These are phyloP conservation scores for Drosophila setosimentum DNA, from an alignment of 2,888 invertebrate species.

Conservation along the genomic window DNA sequence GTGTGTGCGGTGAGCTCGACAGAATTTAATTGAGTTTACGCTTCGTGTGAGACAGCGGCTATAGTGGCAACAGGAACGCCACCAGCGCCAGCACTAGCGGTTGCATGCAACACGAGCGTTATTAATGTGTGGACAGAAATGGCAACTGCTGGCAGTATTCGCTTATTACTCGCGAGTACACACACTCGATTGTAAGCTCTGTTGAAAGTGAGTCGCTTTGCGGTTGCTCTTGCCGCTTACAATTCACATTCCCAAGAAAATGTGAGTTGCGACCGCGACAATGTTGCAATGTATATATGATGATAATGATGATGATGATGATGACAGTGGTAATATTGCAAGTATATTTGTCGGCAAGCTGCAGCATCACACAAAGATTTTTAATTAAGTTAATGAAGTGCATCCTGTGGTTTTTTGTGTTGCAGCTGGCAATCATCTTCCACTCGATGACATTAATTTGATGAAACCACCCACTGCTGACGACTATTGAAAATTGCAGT, in stretches of 20 bases:
- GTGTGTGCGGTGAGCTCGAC: constrained; percentile 48
- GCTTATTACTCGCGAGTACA: constrained; percentile 31
- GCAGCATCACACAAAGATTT: constrained; percentile 51
- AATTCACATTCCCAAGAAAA: constrained; percentile 22
- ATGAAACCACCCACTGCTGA: constrained; percentile 19
- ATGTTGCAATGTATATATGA: constrained; percentile 7
- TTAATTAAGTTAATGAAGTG: constrained; percentile 80
- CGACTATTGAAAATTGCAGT: constrained; percentile 23
- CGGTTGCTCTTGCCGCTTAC: constrained; percentile 58
- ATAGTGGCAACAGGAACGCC: background rate
- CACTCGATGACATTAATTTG: constrained; percentile 27
- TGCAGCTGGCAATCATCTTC: constrained; percentile 33
- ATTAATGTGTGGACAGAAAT: constrained; percentile 50
- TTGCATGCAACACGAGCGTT: constrained; percentile 55
- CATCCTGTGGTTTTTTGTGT: constrained; percentile 70
- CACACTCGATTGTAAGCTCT: constrained; percentile 52
- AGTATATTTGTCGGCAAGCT: constrained; percentile 16
- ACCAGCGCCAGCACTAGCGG: constrained; percentile 4
- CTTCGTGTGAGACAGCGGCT: constrained; percentile 51
- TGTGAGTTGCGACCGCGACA: constrained; percentile 31
- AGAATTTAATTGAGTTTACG: constrained; percentile 81
- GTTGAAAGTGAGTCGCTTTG: constrained; percentile 72
- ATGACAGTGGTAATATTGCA: background rate
- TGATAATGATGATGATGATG: constrained; percentile 11
- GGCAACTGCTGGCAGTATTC: constrained; percentile 26